Conservation (phyloP, 1,140 invertebrate species). For the Drosophila ercepeae region DNA sequence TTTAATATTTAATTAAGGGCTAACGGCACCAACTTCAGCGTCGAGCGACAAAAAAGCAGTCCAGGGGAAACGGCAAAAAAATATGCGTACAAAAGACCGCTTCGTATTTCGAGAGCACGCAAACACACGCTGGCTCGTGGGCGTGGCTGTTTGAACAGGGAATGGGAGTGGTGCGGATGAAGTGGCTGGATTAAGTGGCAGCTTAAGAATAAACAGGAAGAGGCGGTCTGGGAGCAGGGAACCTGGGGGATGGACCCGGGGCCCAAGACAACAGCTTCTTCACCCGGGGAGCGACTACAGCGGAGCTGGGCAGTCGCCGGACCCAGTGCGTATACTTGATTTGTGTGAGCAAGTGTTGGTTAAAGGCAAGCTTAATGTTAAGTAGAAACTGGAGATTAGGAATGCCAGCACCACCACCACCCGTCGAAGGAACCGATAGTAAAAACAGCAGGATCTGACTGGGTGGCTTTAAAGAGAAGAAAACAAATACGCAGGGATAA, state of each 20-base stretch:
- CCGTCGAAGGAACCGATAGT: constrained; percentile 17
- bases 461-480: constrained; percentile 21
- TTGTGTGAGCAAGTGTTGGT: constrained; percentile 52
- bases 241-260: constrained; percentile 4
- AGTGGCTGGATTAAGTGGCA: constrained; percentile 80
- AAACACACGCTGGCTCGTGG: constrained; percentile 26
- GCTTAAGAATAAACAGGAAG: constrained; percentile 68
- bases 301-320: constrained; percentile 43
- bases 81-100: constrained; percentile 5
- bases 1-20: constrained; percentile 82
- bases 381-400: constrained; percentile 48
- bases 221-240: constrained; percentile 30
- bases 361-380: constrained; percentile 59
- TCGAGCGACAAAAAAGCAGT: constrained; percentile 23
- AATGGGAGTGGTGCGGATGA: constrained; percentile 27
- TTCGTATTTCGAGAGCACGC: constrained; percentile 33
- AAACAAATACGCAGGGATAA: constrained; percentile 13
- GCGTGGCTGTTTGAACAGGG: constrained; percentile 24
- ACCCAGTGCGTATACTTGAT: constrained; percentile 74
- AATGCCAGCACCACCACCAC: constrained; percentile 4
- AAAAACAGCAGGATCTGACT: constrained; percentile 17
- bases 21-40: constrained; percentile 37
- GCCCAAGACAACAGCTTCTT: constrained; percentile 7
- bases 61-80: constrained; percentile 34
- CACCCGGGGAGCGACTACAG: constrained; percentile 43